Evolutionary conservation across 2,888 invertebrate species (phyloP).

Genomic region (Prenolepis imparis): DNA sequence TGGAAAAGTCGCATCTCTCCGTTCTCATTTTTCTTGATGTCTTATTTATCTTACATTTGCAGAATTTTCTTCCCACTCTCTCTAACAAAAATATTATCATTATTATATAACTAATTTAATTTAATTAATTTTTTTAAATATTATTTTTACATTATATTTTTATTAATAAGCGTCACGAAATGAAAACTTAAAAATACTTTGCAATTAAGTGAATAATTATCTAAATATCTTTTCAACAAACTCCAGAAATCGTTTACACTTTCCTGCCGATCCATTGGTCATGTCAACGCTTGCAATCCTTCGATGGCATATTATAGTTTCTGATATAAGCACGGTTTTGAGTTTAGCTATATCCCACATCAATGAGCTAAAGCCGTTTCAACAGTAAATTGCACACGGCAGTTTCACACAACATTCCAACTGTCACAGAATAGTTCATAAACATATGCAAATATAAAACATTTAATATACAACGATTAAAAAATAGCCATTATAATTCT

Average conservation of each 20-base stretch:
- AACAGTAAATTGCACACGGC: not conserved
- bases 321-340: constrained; percentile 26
- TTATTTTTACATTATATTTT: not conserved
- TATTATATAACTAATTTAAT: not conserved
- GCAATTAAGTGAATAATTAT: not conserved
- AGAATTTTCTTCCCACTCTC: not conserved
- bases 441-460: not conserved
- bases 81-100: not conserved
- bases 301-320: constrained; percentile 31
- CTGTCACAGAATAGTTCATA: not conserved
- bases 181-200: not conserved
- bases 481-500: not conserved
- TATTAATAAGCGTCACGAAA: not conserved
- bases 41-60: not conserved
- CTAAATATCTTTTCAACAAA: not conserved
- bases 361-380: constrained; percentile 14
- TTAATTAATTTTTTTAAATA: not conserved
- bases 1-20: constrained; percentile 6
- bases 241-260: constrained; percentile 28
- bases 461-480: not conserved
- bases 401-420: not conserved
- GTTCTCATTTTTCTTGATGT: not conserved
- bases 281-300: constrained; percentile 6
- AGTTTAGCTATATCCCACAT: constrained; percentile 8
- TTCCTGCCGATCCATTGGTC: not conserved